Base-by-base conservation (phyloP, 2,888 invertebrate genomes). In the Acanthosoma haemorrhoidale region DNA sequence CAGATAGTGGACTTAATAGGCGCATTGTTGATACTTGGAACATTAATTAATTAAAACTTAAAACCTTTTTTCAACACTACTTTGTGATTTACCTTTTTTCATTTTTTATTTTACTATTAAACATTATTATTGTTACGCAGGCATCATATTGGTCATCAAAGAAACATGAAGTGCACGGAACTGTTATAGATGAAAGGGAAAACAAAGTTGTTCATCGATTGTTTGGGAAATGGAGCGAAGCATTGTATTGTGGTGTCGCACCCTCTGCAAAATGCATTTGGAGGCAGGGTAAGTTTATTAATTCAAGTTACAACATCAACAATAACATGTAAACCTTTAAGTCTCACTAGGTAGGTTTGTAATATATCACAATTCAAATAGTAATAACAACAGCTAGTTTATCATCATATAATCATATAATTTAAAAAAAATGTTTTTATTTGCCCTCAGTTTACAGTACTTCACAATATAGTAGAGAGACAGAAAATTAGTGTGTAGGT, bases 211-310 rank as follows among this genome's bases (percentile, higher is more conserved):
- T 87, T 75, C 80, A 84, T 72, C 84, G 85, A 68, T 80, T 92
- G 63, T 87, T 88, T 79, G 92, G 92, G 0, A 88, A 90, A 79
- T 92, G 92, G 92, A 90, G 89, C 68, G 92, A 92, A 77, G 90
- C 89, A 0, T 80, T 92, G 66, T 87, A 88, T 78, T 89, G 87
- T 70, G 90, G 89, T 0, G 86, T 88, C 74, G 85, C 89, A 71
- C 86, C 89, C 71, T 83, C 87, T 70, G 89, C 89, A 0, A 81
- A 86, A 72, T 89, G 89, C 76, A 84, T 92, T 57, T 92, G 92
- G 91, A 80, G 91, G 72, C 90, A 90, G 64, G 91, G 88, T 87
- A 67, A 25, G 36, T 11, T 4, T 9, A 51, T 25, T 51, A 51
- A n/a, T 5, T 21, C 25, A n/a, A 13, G n/a, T n/a, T n/a, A n/a